Evolutionary conservation across 1,140 invertebrate species (phyloP).

Genomic region (Procambarus clarkii): DNA sequence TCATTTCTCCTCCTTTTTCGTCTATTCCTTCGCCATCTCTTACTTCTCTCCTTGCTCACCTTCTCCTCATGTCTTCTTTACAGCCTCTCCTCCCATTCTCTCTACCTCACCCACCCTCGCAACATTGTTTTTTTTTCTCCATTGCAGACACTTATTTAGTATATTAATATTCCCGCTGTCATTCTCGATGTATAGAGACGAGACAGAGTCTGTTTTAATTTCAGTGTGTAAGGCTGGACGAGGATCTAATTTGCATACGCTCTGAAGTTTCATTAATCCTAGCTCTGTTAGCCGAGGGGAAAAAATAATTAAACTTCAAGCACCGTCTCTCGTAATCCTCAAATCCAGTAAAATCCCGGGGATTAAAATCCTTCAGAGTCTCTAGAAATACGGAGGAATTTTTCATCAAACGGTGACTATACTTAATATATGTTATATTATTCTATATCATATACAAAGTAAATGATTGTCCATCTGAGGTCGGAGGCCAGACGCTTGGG

Average conservation of each 20-base stretch:
- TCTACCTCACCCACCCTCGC: too few relatives aligned
- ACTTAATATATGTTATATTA: too few relatives aligned
- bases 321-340: neutral
- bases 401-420: too few relatives aligned
- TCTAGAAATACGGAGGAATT: neutral
- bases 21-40: too few relatives aligned
- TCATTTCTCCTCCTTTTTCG: too few relatives aligned
- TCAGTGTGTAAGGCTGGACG: neutral
- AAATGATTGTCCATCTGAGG: too few relatives aligned
- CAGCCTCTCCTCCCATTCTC: neutral
- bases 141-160: neutral
- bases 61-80: neutral
- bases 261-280: conserved; percentile 2
- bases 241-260: conserved; percentile 17
- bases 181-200: neutral
- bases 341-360: neutral
- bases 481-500: too few relatives aligned
- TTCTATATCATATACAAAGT: too few relatives aligned
- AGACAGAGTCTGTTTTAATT: neutral
- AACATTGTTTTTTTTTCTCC: neutral
- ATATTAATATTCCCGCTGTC: neutral
- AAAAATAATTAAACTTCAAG: conserved; percentile 6
- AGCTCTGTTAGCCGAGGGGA: neutral
- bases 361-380: neutral
- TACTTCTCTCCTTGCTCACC: neutral